Base-by-base conservation (phyloP, 2,888 invertebrate genomes). In the Leptopilina syphax region DNA sequence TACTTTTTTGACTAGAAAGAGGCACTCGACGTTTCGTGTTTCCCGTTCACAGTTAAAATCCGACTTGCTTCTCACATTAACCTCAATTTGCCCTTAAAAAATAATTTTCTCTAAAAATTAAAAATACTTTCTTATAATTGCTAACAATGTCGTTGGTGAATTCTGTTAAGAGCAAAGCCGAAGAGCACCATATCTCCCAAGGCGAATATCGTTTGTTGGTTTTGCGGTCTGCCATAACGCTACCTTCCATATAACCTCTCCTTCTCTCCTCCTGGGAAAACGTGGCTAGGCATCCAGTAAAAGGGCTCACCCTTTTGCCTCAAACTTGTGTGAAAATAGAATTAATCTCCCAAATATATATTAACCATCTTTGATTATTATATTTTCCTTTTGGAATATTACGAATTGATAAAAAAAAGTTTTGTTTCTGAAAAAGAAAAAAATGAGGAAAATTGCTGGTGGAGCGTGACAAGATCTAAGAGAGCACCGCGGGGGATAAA, bases 181-280 rank as follows among this genome's bases (percentile, higher is more conserved):
- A 57, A 73, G 57, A 27, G 27, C 34, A 54, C 13, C 57, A 8
- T 73, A 54, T 34, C 34, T 57, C 70, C 70, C 70, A 73, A 27
- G 70, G 70, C 70, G 66, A 87, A 84, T 86, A 85, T 89, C 89
- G 89, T 89, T 90, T 89, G 90, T 90, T 89, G 90, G 90, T 90
- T 90, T 90, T 90, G 90, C 88, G 90, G 90, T 89, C 83, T 87
- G 88, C 90, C 89, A 85, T 89, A 89, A 88, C 88, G 87, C 86
- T 89, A 85, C 85, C 86, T 85, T 83, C 81, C 83, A 81, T 77
- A 79, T 81, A 86, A 85, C 86, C 34, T 34, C 86, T 86, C 88
- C 84, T 87, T 85, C 85, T 85, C 84, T 84, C 81, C 86, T 85
- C 82, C 80, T 80, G 82, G 85, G 86, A 86, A 85, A 83, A 84